Base-by-base conservation (phyloP, 1,140 invertebrate genomes). In the Schlechtendalia chinensis region DNA sequence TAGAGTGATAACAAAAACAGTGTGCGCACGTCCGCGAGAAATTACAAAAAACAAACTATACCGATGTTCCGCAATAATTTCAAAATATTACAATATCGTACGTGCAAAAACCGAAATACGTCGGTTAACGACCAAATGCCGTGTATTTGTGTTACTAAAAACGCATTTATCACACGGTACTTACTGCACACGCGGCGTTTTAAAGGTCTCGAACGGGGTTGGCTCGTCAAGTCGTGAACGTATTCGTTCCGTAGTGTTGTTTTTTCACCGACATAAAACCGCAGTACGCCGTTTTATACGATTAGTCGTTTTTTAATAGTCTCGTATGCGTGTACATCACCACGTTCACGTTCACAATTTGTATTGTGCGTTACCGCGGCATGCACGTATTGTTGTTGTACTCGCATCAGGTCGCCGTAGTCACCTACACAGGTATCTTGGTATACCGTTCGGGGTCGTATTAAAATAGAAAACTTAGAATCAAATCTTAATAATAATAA, bases 401-500 rank as follows among this genome's bases (percentile, higher is more conserved):
- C 27, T 61, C 0, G 8, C 32, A 39, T 8, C 8, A 61, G 17
- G 27, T 65, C 61, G 29, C 61, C 29, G 32, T 65, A 19, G 61
- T 65, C 19, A 65, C 61, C 61, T 39, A 27, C 17, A 65, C 27
- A 29, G 27, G 8, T 39, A 3, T 4, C 19, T 65, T 32, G 61
- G 61, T 29, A 29, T 65, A 65, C 32, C 10, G 17, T 17, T 32
- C 61, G 8, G 17, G 17, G 61, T 10, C 27, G 32, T 16, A n/a
- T 12, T 39, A 32, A 65, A 65, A 65, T 27, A 32, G 61, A 65
- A 65, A 65, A 27, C 61, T 65, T 50, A 71, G 67, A 50, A 50
- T 71, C 27, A 71, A 71, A 71, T 71, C 67, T 71, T 50, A 71
- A 50, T 27, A 69, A 69, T 63, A 65, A 39, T n/a, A n/a, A n/a